phyloP scores from a whole-genome alignment of 1,140 invertebrate species.

The Eulimnadia texana region DNA sequence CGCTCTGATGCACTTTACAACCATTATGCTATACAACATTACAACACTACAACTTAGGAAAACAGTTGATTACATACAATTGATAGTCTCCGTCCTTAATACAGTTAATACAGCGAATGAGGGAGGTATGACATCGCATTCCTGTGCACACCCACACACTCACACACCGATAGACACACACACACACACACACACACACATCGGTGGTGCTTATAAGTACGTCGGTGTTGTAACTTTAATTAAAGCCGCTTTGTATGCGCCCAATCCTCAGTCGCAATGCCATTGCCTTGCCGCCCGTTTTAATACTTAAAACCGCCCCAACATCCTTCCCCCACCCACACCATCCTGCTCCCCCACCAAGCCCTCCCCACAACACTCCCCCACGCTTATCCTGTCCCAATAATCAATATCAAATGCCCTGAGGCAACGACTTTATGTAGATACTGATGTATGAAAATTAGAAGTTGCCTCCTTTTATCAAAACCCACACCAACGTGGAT shows the following conservation, averaged over 20 bases:
- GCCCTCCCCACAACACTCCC: not conserved
- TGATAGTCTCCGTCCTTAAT: too few relatives aligned
- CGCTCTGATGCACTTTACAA: too few relatives aligned
- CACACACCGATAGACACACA: not conserved
- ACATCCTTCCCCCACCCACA: not conserved
- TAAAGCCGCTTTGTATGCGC: slow-evolving; percentile 14
- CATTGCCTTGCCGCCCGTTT: not conserved
- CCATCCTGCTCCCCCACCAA: not conserved
- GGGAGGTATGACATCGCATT: not conserved
- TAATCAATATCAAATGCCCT: slow-evolving; percentile 17
- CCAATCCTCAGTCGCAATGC: slow-evolving; percentile 6
- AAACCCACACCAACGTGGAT: too few relatives aligned
- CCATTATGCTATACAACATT: too few relatives aligned
- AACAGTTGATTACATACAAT: too few relatives aligned
- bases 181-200: not conserved
- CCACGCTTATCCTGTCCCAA: not conserved
- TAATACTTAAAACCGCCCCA: not conserved
- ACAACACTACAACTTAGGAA: too few relatives aligned
- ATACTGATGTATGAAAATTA: slow-evolving; percentile 7
- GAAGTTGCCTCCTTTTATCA: not conserved
- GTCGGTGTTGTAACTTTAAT: slow-evolving; percentile 12
- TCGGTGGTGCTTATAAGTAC: not conserved
- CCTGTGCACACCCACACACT: not conserved
- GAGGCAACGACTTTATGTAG: not conserved
- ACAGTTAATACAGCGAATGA: too few relatives aligned